Base-by-base conservation (phyloP, 2,888 invertebrate genomes). In the Lithophane semibrunnea region DNA sequence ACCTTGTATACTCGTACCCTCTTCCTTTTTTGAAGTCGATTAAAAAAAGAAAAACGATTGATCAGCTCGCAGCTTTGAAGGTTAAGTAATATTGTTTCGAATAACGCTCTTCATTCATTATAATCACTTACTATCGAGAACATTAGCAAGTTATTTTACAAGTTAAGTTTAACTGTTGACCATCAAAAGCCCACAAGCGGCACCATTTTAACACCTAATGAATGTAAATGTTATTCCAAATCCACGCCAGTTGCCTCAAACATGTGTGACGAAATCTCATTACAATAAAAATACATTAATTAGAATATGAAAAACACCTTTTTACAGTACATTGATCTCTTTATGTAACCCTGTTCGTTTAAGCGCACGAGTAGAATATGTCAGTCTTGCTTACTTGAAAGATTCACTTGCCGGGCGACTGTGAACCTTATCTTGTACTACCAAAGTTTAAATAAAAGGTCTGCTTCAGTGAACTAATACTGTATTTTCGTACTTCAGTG, bases 281-380 rank as follows among this genome's bases (percentile, higher is more conserved):
- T 88, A 79, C 16, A 86, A 88, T 87, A 80, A 82, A 88, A 87
- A 88, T 86, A 84, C 78, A 77, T 79, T 80, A 80, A 87, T 88
- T 86, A 88, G 18, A 88, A 87, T 88, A 88, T 84, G 88, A 88
- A 88, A 86, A 86, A 86, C 84, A 13, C 56, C 60, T 70, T 80
- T 88, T 80, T 76, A 73, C 37, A 78, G 78, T 75, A 76, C 84
- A 79, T 77, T 86, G 86, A 75, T 87, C 85, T 79, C 74, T 82
- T 75, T 78, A 73, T 67, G 65, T 76, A 60, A 73, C 85, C 13
- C 49, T 74, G 71, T 77, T 83, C 47, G 47, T 83, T 73, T 61
- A 71, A 29, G 69, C 37, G 42, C 47, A 21, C 24, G 24, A 52
- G 56, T 73, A 58, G 61, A 49, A 69, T 80, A 64, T 71, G 58